These are phyloP conservation scores for Gryllus bimaculatus DNA, from an alignment of 1,140 invertebrate genomes.

Conservation along the genomic window DNA sequence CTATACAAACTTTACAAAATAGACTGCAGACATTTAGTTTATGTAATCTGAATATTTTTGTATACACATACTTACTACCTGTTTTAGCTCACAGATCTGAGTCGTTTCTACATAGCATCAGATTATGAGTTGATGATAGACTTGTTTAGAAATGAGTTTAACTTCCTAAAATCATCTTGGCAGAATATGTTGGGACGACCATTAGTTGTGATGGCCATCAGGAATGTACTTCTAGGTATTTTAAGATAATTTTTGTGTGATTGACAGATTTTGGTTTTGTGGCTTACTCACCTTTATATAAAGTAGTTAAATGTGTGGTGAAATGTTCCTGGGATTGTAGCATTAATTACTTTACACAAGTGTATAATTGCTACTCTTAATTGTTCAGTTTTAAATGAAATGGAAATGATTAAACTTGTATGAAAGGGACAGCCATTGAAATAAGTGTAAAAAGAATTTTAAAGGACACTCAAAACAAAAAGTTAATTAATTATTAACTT, in stretches of 20 bases:
- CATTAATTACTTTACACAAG: no score
- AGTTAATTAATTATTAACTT: no score
- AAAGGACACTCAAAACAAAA: no score
- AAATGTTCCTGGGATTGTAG: background rate
- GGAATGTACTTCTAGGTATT: slow-evolving; percentile 87
- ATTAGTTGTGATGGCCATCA: slow-evolving; percentile 78
- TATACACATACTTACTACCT: slow-evolving; percentile 30
- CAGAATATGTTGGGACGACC: slow-evolving; percentile 87
- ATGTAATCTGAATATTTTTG: slow-evolving; percentile 22
- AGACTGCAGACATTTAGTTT: slow-evolving; percentile 21
- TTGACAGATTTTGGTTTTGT: background rate
- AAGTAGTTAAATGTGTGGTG: background rate
- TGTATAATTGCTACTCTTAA: no score
- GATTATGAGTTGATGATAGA: slow-evolving; percentile 95
- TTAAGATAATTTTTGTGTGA: slow-evolving; percentile 14
- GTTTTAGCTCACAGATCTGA: slow-evolving; percentile 87
- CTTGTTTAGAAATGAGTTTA: slow-evolving; percentile 91
- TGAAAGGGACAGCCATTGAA: no score
- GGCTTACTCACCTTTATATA: background rate
- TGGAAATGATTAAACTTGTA: no score
- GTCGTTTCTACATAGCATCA: slow-evolving; percentile 91
- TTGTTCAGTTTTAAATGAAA: no score
- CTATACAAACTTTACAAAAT: background rate
- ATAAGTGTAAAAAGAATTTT: no score
- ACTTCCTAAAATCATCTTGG: slow-evolving; percentile 94